Evolutionary conservation across 2,113 vertebrate species (phyloP), one percentile per base, ranked within the genome.

Genomic region (Delphinus delphis): DNA sequence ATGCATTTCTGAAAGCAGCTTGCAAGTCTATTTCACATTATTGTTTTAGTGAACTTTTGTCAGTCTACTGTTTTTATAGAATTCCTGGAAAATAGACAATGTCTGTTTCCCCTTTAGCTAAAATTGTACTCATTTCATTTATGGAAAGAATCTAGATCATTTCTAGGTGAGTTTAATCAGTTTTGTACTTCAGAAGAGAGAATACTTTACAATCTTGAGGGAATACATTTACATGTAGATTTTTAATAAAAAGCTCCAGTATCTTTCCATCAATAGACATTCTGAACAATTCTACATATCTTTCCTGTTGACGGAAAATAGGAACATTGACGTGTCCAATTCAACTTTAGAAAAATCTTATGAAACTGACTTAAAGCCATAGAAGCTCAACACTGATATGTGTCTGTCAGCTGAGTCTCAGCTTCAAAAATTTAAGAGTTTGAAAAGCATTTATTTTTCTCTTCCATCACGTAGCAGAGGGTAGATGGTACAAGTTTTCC

Each of bases 211-310:
- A 83, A 26, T 93, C 23, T 89, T 84, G 23, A 62, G 4, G 71
- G 79, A 86, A 93, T 95, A 92, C 4, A 97, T 97, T 96, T 87
- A 83, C 50, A 53, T 87, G 70, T 38, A 87, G 14, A 93, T 95
- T 65, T 79, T 93, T 83, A 96, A 96, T 83, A 90, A 90, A 97
- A 82, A n/a, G 87, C 4, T 82, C 25, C 13, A 41, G 3, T 58
- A 87, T 94, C 55, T 96, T 93, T 82, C 44, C 36, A 73, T 91
- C 82, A 74, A 26, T 77, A 71, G 18, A 11, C 18, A 86, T 90
- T 70, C 62, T 90, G 74, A 95, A 92, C 93, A 93, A 97, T 96
- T 97, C 55, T 93, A 47, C 77, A 5, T 77, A 65, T 83, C 77
- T 94, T 93, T 38, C 58, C 74, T 87, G 73, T 36, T 84, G 65